phyloP scores from a whole-genome alignment of 2,888 invertebrate species.

The Perdita meconis region DNA sequence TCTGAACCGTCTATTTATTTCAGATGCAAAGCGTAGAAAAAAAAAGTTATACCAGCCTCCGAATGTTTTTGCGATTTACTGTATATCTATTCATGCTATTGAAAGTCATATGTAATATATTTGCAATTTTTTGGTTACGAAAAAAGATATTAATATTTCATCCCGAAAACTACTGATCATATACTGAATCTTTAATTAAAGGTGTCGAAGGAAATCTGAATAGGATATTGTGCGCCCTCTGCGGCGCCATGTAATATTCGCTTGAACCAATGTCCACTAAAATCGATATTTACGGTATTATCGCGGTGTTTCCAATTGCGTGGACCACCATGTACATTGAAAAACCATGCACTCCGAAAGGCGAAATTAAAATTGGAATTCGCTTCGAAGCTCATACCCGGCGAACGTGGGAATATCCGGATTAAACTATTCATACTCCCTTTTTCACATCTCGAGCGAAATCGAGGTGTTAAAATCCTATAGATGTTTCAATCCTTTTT shows the following conservation, averaged over 20 bases:
- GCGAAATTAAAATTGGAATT: background rate
- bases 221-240: background rate
- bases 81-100: too few species aligned
- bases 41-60: too few species aligned
- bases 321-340: background rate
- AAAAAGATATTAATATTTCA: background rate
- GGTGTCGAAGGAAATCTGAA: background rate
- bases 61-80: too few species aligned
- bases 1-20: too few species aligned
- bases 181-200: background rate
- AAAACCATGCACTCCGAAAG: background rate
- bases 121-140: too few species aligned
- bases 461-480: background rate
- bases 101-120: too few species aligned
- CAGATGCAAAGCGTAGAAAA: too few species aligned
- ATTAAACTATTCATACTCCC: background rate
- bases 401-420: background rate
- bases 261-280: constrained; percentile 15
- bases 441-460: background rate
- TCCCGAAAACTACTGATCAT: background rate
- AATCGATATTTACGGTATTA: constrained; percentile 22
- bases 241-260: background rate
- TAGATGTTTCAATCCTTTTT: too few species aligned
- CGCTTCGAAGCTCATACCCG: background rate
- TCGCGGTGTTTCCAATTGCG: constrained; percentile 6